Base-by-base conservation (phyloP, 2,888 invertebrate genomes). In the Ennomos fuscantarius region DNA sequence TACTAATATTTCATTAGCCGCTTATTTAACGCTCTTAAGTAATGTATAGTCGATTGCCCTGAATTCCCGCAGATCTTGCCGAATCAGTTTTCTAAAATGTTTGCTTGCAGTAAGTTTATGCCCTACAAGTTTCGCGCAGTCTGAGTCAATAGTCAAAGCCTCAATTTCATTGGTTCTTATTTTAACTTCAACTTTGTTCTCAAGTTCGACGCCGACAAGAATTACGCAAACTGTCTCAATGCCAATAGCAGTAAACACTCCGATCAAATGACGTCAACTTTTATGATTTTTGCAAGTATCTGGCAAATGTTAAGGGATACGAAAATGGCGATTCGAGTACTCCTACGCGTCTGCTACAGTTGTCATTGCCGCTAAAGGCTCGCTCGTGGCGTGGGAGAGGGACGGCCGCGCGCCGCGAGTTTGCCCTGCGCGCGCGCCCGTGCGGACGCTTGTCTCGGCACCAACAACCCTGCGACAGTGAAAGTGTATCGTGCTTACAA, bases 261-360 rank as follows among this genome's bases (percentile, higher is more conserved):
- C n/a, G 45, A 56, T 44, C 24, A 15, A 1, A 24, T 55, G 40
- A 58, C 53, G 48, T 47, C 33, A 67, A 65, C 71, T 67, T 55
- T 62, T 65, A 66, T 66, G 62, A 68, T 69, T 72, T 61, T 61
- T 56, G 49, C 48, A 50, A 55, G 62, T 56, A 55, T 63, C 55
- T 68, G 41, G 44, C 62, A 54, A 58, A 68, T 68, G 75, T 76
- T 79, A 86, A 83, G 82, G 86, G 79, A 76, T 76, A 77, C 89
- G 70, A 79, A 89, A 82, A 88, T 81, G 90, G 89, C 62, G 62
- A 82, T 85, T 87, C 87, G 76, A 81, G 83, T 86, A 78, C 82
- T 76, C 89, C 89, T 75, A 89, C 89, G 77, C 74, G 53, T 74
- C 73, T 73, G 82, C 73, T 79, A 82, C 82, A 80, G 74, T 84